Conservation (phyloP, 2,797 vertebrate species). For the Cephalopachus bancanus region DNA sequence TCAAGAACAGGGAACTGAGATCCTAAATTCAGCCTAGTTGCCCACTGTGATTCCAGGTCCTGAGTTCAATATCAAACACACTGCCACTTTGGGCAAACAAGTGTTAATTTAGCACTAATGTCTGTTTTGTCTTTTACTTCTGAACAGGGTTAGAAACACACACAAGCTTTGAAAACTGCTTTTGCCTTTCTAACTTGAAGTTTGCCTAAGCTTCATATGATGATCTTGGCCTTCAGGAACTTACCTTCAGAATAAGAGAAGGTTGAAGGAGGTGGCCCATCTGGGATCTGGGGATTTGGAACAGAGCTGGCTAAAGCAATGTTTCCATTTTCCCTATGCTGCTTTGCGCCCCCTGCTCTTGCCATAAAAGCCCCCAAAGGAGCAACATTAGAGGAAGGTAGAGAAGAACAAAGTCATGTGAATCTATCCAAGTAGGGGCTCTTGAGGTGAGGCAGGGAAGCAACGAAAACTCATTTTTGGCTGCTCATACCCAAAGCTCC, state of each 20-base stretch:
- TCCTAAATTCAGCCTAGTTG: background rate
- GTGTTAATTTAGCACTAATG: background rate
- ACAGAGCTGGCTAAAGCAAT: background rate
- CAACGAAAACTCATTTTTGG: background rate
- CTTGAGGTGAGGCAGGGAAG: background rate
- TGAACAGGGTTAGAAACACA: background rate
- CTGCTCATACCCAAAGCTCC: background rate
- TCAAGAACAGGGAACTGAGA: background rate
- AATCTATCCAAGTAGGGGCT: background rate
- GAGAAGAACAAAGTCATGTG: background rate
- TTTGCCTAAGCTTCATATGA: background rate
- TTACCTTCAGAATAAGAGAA: background rate
- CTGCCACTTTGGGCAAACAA: background rate
- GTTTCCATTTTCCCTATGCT: background rate
- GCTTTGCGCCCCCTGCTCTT: background rate
- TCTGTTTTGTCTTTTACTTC: background rate
- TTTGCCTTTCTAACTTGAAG: constrained; percentile 4
- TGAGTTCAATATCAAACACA: background rate
- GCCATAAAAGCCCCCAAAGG: background rate
- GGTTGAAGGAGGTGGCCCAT: background rate
- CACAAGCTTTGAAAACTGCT: background rate
- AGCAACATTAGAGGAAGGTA: background rate
- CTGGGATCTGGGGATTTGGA: background rate
- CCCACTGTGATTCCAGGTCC: background rate
- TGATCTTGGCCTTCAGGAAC: background rate